Evolutionary conservation across 92 coral and sea anemone genomes (phyloP).

Genomic region (Nematostella vectensis): DNA sequence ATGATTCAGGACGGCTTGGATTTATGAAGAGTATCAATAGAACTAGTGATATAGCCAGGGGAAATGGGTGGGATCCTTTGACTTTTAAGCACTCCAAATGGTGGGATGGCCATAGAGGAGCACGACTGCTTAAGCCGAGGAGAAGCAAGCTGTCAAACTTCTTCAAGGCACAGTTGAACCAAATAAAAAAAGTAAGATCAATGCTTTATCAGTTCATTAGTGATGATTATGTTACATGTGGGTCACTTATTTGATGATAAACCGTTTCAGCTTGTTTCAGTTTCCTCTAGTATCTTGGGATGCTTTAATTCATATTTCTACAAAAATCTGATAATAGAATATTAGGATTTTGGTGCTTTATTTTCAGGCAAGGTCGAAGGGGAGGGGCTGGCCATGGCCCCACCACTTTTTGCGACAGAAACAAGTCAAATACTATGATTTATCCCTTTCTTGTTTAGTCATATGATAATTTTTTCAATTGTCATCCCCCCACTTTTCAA

Average conservation of each 20-base stretch:
- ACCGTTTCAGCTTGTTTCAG: no score
- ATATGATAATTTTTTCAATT: no score
- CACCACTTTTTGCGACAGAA: no score
- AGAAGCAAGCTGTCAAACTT: conserved; percentile 69
- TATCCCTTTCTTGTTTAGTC: no score
- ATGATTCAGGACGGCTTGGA: conserved; percentile 43
- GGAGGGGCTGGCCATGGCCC: no score
- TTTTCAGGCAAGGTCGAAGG: no score
- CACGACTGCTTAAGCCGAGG: conserved; percentile 55
- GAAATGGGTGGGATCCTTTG: conserved; percentile 60
- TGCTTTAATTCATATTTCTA: no score
- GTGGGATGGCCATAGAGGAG: conserved; percentile 76
- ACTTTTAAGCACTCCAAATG: conserved; percentile 80
- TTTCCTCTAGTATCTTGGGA: no score
- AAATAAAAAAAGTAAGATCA: conserved; percentile 67
- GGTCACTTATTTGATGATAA: not conserved
- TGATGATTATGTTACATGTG: not conserved
- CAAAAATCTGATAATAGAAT: no score
- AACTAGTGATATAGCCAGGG: conserved; percentile 34
- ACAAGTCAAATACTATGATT: no score
- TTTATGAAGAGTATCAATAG: conserved; percentile 44
- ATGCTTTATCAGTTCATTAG: not conserved
- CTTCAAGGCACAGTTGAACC: conserved; percentile 72
- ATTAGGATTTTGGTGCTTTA: no score
- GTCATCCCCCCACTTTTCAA: no score